Evolutionary conservation across 2,113 vertebrate genomes (phyloP).

Genomic region (Natator depressus): DNA sequence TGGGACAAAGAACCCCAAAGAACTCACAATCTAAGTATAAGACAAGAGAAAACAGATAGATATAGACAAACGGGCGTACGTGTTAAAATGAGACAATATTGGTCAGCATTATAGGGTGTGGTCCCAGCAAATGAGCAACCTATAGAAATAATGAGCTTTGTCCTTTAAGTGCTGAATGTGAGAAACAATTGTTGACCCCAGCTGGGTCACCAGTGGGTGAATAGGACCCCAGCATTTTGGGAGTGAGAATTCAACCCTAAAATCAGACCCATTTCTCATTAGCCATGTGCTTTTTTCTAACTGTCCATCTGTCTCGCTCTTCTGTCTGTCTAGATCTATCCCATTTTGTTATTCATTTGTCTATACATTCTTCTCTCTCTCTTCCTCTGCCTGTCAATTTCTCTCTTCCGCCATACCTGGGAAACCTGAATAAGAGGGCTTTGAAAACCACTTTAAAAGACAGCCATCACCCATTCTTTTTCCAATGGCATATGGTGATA

Average conservation of each 20-base stretch:
- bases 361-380: not conserved
- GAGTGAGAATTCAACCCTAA: not conserved
- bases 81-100: not conserved
- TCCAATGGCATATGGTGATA: slow-evolving; percentile 68
- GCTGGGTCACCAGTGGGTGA: not conserved
- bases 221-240: not conserved
- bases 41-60: not conserved
- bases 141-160: not conserved
- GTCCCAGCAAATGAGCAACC: not conserved
- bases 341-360: not conserved
- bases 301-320: not conserved
- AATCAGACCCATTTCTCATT: not conserved
- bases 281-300: not conserved
- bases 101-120: not conserved
- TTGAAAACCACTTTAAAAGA: slow-evolving; percentile 46
- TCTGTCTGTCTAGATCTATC: not conserved
- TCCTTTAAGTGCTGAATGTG: not conserved
- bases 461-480: slow-evolving; percentile 57
- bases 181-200: not conserved
- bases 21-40: not conserved
- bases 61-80: not conserved
- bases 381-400: not conserved
- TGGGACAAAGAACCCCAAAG: not conserved
- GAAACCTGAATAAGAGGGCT: slow-evolving; percentile 37
- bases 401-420: not conserved